A percentile compares a stretch with the other conserved stretches of the same genome.
Evolutionary conservation across 35 echinoderm and acorn worm genomes (phyloP).

Genomic region (Hemicentrotus pulcherrimus): DNA sequence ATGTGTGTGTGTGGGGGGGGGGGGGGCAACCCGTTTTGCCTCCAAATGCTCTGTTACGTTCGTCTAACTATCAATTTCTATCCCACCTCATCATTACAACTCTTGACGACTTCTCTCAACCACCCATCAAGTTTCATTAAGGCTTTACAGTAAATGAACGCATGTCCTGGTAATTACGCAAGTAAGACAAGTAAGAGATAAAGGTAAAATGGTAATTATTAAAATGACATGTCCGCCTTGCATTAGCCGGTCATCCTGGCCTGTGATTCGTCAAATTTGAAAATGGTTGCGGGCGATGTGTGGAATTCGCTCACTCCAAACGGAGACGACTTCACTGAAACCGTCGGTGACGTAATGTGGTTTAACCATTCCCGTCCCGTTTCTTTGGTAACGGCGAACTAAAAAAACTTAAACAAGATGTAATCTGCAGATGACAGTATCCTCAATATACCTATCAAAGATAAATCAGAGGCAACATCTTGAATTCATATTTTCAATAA

Average conservation of each 20-base stretch:
- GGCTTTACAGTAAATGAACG: background rate
- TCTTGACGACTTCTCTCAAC: background rate
- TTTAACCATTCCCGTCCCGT: background rate
- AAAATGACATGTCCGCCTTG: background rate
- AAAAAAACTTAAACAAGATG: background rate
- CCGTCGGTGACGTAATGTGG: background rate
- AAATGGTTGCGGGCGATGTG: background rate
- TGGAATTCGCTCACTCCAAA: background rate
- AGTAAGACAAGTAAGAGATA: background rate
- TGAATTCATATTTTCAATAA: too few species aligned
- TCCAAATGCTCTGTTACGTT: background rate
- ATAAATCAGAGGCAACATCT: too few species aligned
- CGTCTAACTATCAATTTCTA: background rate
- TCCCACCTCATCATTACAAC: background rate
- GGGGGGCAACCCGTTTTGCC: background rate
- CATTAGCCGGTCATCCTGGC: background rate
- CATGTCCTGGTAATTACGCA: background rate
- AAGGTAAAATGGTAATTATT: background rate
- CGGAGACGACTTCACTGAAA: background rate
- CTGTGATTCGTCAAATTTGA: constrained; percentile 3
- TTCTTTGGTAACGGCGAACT: too few species aligned
- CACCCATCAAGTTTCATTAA: background rate
- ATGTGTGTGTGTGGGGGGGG: background rate
- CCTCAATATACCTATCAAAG: background rate
- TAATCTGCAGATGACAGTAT: background rate